These are phyloP conservation scores for Musca domestica DNA, from an alignment of 1,140 invertebrate genomes.

Conservation along the genomic window DNA sequence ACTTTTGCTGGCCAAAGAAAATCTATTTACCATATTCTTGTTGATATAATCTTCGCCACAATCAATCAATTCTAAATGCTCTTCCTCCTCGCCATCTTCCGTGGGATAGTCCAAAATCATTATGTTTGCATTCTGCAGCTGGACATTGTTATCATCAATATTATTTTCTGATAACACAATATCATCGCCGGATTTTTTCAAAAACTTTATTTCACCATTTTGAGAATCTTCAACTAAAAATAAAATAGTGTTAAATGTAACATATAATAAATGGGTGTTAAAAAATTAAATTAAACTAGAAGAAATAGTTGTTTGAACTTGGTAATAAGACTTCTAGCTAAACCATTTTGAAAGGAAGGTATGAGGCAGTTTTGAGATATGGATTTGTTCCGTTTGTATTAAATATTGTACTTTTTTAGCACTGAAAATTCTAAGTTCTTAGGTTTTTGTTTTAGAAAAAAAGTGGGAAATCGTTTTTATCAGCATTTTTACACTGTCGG, in stretches of 20 bases:
- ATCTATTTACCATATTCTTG: not conserved
- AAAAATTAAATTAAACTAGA: no score
- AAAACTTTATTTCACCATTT: slow-evolving; percentile 46
- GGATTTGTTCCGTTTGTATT: no score
- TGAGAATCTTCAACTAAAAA: slow-evolving; percentile 35
- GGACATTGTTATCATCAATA: slow-evolving; percentile 10
- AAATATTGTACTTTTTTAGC: no score
- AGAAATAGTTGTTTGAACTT: no score
- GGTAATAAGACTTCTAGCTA: no score
- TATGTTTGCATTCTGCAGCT: slow-evolving; percentile 3
- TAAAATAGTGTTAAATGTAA: not conserved
- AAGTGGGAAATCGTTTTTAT: no score
- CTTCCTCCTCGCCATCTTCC: slow-evolving; percentile 11
- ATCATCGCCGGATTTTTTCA: slow-evolving; percentile 26
- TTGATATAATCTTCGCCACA: not conserved
- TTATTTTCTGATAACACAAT: not conserved
- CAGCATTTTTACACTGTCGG: no score
- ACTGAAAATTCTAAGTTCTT: no score
- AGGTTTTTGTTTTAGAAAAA: no score
- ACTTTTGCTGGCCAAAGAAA: not conserved
- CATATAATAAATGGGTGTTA: no score
- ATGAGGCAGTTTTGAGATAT: not conserved
- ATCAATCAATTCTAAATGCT: slow-evolving; percentile 12
- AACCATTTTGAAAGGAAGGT: not conserved
- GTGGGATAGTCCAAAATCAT: slow-evolving; percentile 17